A percentile compares a stretch with the other conserved stretches of the same genome.
These are phyloP conservation scores for Brachypalpus laphriformis DNA, from an alignment of 2,888 invertebrate species.

Conservation along the genomic window DNA sequence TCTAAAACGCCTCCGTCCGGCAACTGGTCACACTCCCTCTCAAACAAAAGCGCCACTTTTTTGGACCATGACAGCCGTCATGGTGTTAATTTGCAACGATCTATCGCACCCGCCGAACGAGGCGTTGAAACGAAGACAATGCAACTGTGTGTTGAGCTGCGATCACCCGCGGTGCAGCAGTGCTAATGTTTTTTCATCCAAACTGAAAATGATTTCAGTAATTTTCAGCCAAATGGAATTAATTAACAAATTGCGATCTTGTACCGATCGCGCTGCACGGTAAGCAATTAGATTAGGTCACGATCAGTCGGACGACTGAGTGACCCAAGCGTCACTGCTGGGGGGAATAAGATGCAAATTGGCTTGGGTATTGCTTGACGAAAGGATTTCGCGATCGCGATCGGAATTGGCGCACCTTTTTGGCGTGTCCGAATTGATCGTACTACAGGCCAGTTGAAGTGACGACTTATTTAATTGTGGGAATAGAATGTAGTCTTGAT, in stretches of 20 bases:
- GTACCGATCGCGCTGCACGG: conserved; percentile 41
- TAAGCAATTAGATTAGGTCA: conserved; percentile 66
- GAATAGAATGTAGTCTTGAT: conserved; percentile 49
- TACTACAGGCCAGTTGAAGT: background rate
- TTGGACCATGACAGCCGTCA: conserved; percentile 50
- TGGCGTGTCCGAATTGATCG: background rate
- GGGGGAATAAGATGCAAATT: conserved; percentile 56
- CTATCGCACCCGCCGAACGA: conserved; percentile 52
- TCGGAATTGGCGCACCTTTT: conserved; percentile 52
- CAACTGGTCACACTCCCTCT: conserved; percentile 4
- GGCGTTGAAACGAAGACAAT: conserved; percentile 45
- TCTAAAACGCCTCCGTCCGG: conserved; percentile 1
- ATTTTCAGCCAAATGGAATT: conserved; percentile 39
- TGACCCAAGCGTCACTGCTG: background rate
- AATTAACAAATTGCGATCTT: conserved; percentile 65
- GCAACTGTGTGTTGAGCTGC: conserved; percentile 26
- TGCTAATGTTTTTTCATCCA: background rate
- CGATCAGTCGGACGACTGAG: conserved; percentile 40
- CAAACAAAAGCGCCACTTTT: conserved; percentile 7
- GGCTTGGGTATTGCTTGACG: background rate
- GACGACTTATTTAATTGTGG: conserved; percentile 47
- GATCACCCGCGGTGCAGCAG: conserved; percentile 24
- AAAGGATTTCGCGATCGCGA: conserved; percentile 28
- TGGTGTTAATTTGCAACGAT: conserved; percentile 66
- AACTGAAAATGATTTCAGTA: conserved; percentile 9